Evolutionary conservation across 2,888 invertebrate species (phyloP).

Genomic region (Dinocampus coccinellae): DNA sequence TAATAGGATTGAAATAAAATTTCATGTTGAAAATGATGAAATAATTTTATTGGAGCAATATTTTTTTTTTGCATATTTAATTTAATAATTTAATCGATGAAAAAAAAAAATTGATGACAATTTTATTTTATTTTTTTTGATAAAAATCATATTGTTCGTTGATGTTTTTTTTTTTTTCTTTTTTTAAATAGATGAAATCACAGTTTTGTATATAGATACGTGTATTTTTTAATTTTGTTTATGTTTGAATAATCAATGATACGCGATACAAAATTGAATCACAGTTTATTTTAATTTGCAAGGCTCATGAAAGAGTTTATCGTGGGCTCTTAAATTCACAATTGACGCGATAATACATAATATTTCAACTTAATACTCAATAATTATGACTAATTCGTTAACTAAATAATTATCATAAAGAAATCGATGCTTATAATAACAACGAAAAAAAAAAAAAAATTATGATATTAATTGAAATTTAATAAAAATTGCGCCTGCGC

Average conservation of each 20-base stretch:
- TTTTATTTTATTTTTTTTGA: background rate
- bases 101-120: background rate
- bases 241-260: constrained; percentile 48
- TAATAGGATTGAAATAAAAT: background rate
- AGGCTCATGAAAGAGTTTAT: constrained; percentile 43
- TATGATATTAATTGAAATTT: background rate
- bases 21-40: background rate
- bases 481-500: constrained; percentile 61
- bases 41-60: background rate
- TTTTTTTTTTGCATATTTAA: background rate
- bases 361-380: background rate
- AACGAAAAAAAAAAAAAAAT: background rate
- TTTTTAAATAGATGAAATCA: background rate
- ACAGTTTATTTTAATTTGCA: constrained; percentile 56
- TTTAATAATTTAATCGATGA: background rate
- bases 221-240: constrained; percentile 44
- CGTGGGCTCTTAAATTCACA: constrained; percentile 40
- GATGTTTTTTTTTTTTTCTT: background rate
- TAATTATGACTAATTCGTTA: background rate
- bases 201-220: constrained; percentile 34
- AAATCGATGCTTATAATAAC: background rate
- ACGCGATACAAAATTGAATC: constrained; percentile 51
- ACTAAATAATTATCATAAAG: background rate
- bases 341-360: background rate
- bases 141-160: background rate